phyloP scores from a whole-genome alignment of 2,888 invertebrate species.

The Cantharis rustica region DNA sequence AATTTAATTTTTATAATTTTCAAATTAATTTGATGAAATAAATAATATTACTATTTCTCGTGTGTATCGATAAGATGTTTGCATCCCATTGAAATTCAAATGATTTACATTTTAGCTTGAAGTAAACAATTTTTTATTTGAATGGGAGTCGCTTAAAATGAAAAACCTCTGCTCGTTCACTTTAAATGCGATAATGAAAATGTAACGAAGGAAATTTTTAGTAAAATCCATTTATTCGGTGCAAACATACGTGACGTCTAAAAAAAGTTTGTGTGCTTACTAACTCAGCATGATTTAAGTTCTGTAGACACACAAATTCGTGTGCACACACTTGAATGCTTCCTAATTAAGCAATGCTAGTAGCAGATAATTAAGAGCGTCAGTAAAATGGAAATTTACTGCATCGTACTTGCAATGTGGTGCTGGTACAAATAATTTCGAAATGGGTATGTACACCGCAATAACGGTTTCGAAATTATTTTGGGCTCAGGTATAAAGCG shows the following conservation, averaged over 20 bases:
- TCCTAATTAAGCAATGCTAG: conserved; percentile 17
- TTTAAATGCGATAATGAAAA: background rate
- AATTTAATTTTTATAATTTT: background rate
- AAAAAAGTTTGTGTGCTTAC: background rate
- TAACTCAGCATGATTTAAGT: background rate
- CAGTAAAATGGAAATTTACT: background rate
- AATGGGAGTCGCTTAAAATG: background rate
- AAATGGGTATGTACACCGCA: background rate
- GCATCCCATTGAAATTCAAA: background rate
- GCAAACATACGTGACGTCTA: background rate
- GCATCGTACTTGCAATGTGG: background rate
- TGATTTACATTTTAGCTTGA: background rate
- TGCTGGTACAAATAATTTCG: background rate
- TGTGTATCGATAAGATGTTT: background rate
- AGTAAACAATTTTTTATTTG: background rate
- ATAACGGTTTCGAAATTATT: background rate
- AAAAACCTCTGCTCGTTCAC: background rate
- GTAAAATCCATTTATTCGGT: background rate
- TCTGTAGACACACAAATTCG: background rate
- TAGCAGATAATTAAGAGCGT: conserved; percentile 16
- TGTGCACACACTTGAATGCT: background rate
- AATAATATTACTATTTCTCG: background rate
- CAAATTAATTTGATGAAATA: background rate
- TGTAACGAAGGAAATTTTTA: background rate
- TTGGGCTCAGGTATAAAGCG: conserved; percentile 18